A percentile compares a stretch with the other conserved stretches of the same genome.
Conservation (phyloP, 2,888 invertebrate species). For the Lymantria monacha region DNA sequence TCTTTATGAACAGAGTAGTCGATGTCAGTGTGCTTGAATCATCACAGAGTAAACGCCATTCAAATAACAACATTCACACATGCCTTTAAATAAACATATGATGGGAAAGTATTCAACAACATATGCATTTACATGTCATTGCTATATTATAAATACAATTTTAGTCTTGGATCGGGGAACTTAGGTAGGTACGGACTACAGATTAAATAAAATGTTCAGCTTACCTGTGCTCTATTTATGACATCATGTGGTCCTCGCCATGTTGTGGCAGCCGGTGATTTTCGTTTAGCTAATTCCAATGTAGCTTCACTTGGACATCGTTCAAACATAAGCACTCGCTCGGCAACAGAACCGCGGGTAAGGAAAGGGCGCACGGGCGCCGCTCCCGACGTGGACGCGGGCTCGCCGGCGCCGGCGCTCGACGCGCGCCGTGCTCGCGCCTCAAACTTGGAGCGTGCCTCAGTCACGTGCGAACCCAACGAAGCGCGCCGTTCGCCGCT, state of each 20-base stretch:
- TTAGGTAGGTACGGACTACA: too few relatives aligned
- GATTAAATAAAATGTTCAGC: conserved; percentile 3
- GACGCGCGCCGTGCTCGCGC: conserved; percentile 76
- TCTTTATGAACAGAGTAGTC: conserved; percentile 22
- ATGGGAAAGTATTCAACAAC: too few relatives aligned
- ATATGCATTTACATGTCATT: too few relatives aligned
- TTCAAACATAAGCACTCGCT: conserved; percentile 94
- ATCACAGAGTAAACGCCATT: conserved; percentile 38
- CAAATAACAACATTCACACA: background rate
- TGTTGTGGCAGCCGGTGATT: conserved; percentile 77
- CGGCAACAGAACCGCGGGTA: conserved; percentile 94
- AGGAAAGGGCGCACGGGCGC: conserved; percentile 91
- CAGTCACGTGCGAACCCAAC: conserved; percentile 75
- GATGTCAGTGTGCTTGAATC: conserved; percentile 54
- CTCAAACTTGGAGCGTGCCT: conserved; percentile 76
- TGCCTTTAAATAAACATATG: background rate
- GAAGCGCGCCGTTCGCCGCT: conserved; percentile 69
- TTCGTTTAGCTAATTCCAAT: conserved; percentile 84
- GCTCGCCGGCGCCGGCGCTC: conserved; percentile 67
- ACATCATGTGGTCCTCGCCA: conserved; percentile 82
- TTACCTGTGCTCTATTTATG: conserved; percentile 80
- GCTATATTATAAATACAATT: too few relatives aligned
- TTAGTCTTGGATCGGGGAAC: too few relatives aligned
- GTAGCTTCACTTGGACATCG: conserved; percentile 92
- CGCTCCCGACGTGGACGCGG: conserved; percentile 56